Conservation (phyloP, 2,797 vertebrate genomes). For the Peromyscus nudipes region DNA sequence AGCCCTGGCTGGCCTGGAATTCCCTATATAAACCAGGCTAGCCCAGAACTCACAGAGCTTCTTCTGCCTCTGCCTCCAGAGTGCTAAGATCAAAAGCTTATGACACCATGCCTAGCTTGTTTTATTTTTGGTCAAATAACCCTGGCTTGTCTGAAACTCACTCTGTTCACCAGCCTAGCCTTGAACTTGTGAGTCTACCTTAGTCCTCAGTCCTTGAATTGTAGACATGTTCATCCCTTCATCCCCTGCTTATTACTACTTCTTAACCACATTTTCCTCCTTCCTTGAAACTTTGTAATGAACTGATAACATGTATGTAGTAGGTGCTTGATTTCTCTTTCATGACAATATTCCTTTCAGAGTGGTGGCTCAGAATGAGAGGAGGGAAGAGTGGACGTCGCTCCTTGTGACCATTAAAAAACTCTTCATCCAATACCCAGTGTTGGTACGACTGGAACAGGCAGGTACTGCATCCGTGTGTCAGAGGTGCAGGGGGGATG, state of each 20-base stretch:
- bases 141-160: not conserved
- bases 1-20: not conserved
- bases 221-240: not conserved
- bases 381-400: constrained; percentile 97
- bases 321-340: not conserved
- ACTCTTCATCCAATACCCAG: constrained; percentile 98
- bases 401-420: constrained; percentile 98
- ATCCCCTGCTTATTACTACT: not conserved
- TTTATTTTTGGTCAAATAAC: not conserved
- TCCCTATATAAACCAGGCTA: not conserved
- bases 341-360: constrained; percentile 85
- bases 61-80: not conserved
- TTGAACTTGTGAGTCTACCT: not conserved
- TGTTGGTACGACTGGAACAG: constrained; percentile 95
- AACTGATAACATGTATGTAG: not conserved
- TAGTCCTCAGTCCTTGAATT: not conserved
- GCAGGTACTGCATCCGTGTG: constrained; percentile 90
- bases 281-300: not conserved
- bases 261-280: not conserved
- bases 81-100: not conserved
- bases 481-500: not conserved
- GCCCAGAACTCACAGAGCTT: not conserved
- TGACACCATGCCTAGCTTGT: not conserved
- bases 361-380: constrained; percentile 98
- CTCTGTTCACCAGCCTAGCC: not conserved